Percentiles rank a stretch among this genome's conserved stretches.
These are phyloP conservation scores for Odontamblyopus rebecca DNA, from an alignment of 2,797 vertebrate species.

Conservation along the genomic window DNA sequence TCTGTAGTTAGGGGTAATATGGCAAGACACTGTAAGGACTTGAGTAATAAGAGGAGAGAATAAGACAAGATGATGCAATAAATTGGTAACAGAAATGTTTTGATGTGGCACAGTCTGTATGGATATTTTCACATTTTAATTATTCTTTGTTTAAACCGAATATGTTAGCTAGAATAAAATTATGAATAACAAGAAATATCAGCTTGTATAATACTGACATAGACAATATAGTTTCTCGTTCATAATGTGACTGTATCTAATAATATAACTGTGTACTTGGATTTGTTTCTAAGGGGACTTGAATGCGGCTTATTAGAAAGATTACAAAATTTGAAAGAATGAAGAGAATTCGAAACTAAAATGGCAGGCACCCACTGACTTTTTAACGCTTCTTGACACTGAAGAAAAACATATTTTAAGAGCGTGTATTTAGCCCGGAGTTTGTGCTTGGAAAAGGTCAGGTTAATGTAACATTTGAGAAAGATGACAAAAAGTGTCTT, in stretches of 20 bases:
- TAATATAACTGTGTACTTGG: too few relatives aligned
- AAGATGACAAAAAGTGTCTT: not conserved
- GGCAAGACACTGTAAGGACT: not conserved
- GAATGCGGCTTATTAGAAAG: too few relatives aligned
- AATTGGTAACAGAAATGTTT: not conserved
- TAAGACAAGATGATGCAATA: not conserved
- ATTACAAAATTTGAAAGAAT: too few relatives aligned
- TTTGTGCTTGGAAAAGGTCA: slow-evolving; percentile 1
- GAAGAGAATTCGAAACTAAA: not conserved
- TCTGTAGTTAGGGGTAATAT: not conserved
- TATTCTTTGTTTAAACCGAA: too few relatives aligned
- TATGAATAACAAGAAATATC: too few relatives aligned
- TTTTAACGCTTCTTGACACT: slow-evolving; percentile 8
- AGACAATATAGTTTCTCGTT: too few relatives aligned
- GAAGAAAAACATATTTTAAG: not conserved
- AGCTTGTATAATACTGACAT: too few relatives aligned
- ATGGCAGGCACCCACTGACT: not conserved
- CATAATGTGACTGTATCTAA: too few relatives aligned
- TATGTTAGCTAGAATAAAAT: too few relatives aligned
- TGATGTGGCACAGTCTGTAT: not conserved
- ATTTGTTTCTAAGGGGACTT: too few relatives aligned
- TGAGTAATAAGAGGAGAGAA: not conserved
- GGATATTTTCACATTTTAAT: not conserved
- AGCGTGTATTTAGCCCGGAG: not conserved
- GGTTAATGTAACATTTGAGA: not conserved